Evolutionary conservation across 2,888 invertebrate species (phyloP).

Genomic region (Drosophila eohydei): DNA sequence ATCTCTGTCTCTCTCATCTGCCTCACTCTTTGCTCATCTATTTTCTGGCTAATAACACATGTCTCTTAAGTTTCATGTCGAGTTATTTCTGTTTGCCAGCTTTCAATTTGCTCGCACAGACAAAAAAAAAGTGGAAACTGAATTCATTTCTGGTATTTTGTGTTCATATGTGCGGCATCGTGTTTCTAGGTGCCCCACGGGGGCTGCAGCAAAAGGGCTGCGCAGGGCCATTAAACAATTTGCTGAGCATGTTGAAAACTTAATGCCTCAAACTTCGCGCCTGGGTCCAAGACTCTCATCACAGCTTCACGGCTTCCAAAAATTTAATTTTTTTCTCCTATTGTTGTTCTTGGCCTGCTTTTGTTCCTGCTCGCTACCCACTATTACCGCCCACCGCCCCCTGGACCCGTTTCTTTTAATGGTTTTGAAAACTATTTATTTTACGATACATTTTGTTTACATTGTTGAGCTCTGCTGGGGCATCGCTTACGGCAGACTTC

Average conservation of each 20-base stretch:
- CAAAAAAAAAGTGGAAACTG: slow-evolving; percentile 9
- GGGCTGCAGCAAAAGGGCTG: not conserved
- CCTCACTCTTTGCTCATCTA: slow-evolving; percentile 26
- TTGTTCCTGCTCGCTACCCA: slow-evolving; percentile 4
- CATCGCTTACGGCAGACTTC: slow-evolving; percentile 37
- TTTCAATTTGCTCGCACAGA: slow-evolving; percentile 51
- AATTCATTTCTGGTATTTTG: slow-evolving; percentile 34
- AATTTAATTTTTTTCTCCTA: slow-evolving; percentile 15
- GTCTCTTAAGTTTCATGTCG: slow-evolving; percentile 52
- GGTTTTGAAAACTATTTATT: slow-evolving; percentile 75
- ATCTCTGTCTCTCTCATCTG: not conserved
- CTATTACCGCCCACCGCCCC: not conserved
- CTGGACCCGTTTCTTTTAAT: slow-evolving; percentile 41
- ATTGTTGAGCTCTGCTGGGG: slow-evolving; percentile 53
- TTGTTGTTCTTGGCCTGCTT: slow-evolving; percentile 23
- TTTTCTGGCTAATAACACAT: slow-evolving; percentile 64
- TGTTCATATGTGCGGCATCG: slow-evolving; percentile 28
- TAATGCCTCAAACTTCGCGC: slow-evolving; percentile 65
- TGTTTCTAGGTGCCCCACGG: slow-evolving; percentile 12
- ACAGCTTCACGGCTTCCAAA: slow-evolving; percentile 36
- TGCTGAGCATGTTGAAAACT: slow-evolving; percentile 66
- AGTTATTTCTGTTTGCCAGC: slow-evolving; percentile 50
- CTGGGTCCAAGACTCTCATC: slow-evolving; percentile 27
- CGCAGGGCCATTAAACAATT: slow-evolving; percentile 57
- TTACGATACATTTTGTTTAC: slow-evolving; percentile 79